A percentile compares a stretch with the other conserved stretches of the same genome.
Conservation (phyloP, 2,888 invertebrate species). For the Cryptophagus acutangulus region DNA sequence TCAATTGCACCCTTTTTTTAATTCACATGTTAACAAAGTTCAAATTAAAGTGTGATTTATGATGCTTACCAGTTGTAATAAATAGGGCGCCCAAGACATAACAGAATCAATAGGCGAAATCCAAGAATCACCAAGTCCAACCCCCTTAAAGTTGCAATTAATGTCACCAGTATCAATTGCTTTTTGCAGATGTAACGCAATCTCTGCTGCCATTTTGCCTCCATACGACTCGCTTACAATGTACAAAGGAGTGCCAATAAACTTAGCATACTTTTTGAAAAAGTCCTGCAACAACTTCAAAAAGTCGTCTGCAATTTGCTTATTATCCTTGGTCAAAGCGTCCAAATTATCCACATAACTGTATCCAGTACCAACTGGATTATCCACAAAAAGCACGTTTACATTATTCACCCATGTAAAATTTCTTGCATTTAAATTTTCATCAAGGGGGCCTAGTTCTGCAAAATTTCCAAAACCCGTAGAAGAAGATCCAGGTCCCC, state of each 20-base stretch:
- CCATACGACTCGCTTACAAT: conserved; percentile 90
- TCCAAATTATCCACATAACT: conserved; percentile 61
- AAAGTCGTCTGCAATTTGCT: conserved; percentile 70
- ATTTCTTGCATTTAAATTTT: conserved; percentile 47
- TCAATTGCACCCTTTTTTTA: conserved; percentile 66
- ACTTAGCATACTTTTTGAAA: conserved; percentile 62
- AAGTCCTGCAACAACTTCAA: conserved; percentile 67
- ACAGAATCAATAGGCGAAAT: conserved; percentile 83
- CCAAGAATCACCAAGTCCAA: conserved; percentile 86
- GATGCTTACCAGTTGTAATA: conserved; percentile 61
- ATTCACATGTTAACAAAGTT: no score
- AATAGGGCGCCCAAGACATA: conserved; percentile 75
- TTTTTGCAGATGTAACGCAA: conserved; percentile 59
- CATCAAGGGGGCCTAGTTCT: conserved; percentile 34
- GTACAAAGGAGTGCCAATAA: conserved; percentile 69
- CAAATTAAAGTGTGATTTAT: neutral
- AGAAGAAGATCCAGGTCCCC: conserved; percentile 66
- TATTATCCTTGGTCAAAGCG: conserved; percentile 54
- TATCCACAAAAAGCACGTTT: conserved; percentile 83
- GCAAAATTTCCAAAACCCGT: conserved; percentile 71
- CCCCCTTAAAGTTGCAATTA: conserved; percentile 65
- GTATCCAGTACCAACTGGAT: conserved; percentile 85
- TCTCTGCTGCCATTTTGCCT: conserved; percentile 87
- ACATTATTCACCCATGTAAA: conserved; percentile 53
- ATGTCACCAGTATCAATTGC: conserved; percentile 26